A percentile compares a stretch with the other conserved stretches of the same genome.
Conservation (phyloP, 2,797 vertebrate genomes). For the Argentina silus region DNA sequence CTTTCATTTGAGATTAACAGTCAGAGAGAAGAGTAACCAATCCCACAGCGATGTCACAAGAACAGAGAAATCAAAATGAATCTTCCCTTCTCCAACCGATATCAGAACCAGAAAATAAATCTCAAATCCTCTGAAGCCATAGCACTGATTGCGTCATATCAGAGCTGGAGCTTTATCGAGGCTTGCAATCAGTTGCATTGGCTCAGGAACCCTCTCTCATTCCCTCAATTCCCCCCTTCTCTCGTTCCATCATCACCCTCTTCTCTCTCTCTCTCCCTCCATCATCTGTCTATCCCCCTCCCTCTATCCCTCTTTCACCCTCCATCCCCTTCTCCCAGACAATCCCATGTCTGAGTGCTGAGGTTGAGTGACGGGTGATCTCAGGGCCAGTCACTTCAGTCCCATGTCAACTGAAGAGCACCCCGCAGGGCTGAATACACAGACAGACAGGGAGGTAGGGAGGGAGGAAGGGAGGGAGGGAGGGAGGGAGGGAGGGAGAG, state of each 20-base stretch:
- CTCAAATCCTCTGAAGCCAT: constrained; percentile 46
- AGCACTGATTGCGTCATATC: constrained; percentile 53
- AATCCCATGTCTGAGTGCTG: constrained; percentile 26
- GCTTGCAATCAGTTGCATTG: constrained; percentile 51
- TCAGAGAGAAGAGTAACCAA: no score
- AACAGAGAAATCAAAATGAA: no score
- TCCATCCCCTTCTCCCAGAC: constrained; percentile 18
- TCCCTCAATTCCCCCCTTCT: constrained; percentile 34
- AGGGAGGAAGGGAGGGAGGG: not conserved
- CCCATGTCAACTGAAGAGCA: constrained; percentile 33
- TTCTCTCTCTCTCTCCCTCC: not conserved
- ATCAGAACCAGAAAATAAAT: constrained; percentile 12
- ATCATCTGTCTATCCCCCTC: not conserved
- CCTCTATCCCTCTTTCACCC: constrained; percentile 12
- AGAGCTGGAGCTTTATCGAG: constrained; percentile 54
- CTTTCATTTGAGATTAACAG: no score
- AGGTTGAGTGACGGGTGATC: constrained; percentile 46
- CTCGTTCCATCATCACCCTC: constrained; percentile 36
- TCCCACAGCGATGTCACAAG: no score
- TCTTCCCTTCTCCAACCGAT: no score
- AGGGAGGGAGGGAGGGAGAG: not conserved
- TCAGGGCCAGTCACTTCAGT: constrained; percentile 35
- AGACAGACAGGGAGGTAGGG: not conserved
- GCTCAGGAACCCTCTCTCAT: constrained; percentile 45
- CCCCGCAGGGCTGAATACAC: constrained; percentile 33